Evolutionary conservation across 2,888 invertebrate species (phyloP).

Genomic region (Spilarctia lutea): DNA sequence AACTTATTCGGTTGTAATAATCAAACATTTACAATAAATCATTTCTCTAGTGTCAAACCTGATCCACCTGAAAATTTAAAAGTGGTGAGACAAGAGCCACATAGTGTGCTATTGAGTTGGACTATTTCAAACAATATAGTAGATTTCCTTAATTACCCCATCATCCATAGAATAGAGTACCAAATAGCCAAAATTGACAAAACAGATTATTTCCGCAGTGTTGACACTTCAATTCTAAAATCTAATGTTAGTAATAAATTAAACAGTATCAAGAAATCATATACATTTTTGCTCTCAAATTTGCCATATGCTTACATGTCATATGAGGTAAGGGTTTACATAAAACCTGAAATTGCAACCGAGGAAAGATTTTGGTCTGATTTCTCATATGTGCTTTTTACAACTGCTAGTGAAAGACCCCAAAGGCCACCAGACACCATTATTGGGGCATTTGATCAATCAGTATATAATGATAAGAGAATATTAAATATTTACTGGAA

Average conservation of each 20-base stretch:
- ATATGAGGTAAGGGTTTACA: conserved; percentile 91
- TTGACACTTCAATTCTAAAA: conserved; percentile 64
- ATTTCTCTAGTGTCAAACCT: conserved; percentile 83
- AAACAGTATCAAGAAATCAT: conserved; percentile 71
- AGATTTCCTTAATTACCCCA: conserved; percentile 68
- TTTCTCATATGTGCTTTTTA: conserved; percentile 86
- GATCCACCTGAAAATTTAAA: conserved; percentile 66
- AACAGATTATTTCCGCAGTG: conserved; percentile 74
- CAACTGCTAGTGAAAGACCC: conserved; percentile 88
- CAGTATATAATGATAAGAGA: conserved; percentile 82
- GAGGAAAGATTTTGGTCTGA: conserved; percentile 90
- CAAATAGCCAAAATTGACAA: conserved; percentile 82
- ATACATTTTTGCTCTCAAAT: conserved; percentile 79
- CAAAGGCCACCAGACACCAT: conserved; percentile 89
- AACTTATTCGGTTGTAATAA: conserved; percentile 87
- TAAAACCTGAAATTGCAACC: conserved; percentile 86
- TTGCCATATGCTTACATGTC: conserved; percentile 89
- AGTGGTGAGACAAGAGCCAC: conserved; percentile 64
- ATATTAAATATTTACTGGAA: conserved; percentile 93
- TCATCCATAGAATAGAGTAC: conserved; percentile 79
- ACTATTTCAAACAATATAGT: conserved; percentile 70
- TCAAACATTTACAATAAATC: conserved; percentile 86
- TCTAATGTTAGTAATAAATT: background rate
- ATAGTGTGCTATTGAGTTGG: conserved; percentile 76
- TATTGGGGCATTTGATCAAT: conserved; percentile 91